Evolutionary conservation across 1,140 invertebrate genomes (phyloP).

Genomic region (Ridgeia piscesae): DNA sequence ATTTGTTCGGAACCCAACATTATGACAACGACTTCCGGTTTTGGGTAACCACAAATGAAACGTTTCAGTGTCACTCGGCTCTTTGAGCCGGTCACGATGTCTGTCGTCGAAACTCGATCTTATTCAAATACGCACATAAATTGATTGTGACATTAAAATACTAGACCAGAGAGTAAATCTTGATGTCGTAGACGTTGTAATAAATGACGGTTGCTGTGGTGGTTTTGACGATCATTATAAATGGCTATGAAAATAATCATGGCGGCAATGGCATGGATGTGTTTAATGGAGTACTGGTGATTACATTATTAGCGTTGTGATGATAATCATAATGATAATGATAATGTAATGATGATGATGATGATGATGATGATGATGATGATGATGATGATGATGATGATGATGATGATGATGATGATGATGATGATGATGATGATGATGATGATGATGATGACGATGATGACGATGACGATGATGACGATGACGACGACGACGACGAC

Average conservation of each 20-base stretch:
- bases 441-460: too few species aligned
- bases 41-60: neutral
- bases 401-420: too few species aligned
- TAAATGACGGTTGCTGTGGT: neutral
- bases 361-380: neutral
- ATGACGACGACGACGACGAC: too few species aligned
- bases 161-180: neutral
- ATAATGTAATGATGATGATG: neutral
- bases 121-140: neutral
- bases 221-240: neutral
- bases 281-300: neutral
- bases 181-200: too few species aligned
- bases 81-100: neutral
- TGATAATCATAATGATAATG: neutral
- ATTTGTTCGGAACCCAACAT: neutral
- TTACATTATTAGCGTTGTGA: neutral
- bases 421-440: too few species aligned
- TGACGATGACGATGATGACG: too few species aligned
- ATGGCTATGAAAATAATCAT: neutral
- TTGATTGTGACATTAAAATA: neutral
- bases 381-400: too few species aligned
- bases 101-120: neutral
- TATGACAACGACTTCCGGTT: neutral
- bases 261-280: too few species aligned
- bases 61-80: neutral